Base-by-base conservation (phyloP, 2,797 vertebrate species). In the Lepilemur ruficaudatus region DNA sequence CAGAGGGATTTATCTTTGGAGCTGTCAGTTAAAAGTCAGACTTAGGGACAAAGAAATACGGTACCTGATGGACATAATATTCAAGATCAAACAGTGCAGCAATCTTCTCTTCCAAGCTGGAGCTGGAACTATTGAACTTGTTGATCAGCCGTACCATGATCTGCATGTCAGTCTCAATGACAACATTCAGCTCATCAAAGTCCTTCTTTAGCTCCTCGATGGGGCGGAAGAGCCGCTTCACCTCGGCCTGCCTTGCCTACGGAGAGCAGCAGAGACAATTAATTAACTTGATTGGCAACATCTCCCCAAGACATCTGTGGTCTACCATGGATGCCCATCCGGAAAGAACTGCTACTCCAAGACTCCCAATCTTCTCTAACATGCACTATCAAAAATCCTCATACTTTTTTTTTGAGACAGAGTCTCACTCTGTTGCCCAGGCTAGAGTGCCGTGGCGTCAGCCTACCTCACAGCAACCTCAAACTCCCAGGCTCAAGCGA, bases 21-120 rank as follows among this genome's bases (percentile, higher is more conserved):
- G 20, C 35, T 80, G 25, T 75, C n/a, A 84, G 72, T 90, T 93
- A 84, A 89, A 97, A 91, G 41, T 94, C 65, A 95, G 46, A 83
- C 50, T 95, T 75, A 73, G 1, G 17, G 78, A 69, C 63, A 94
- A 76, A 57, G n/a, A 93, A 91, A 86, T 82, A 91, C 15, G 84
- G 67, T 98, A 99, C 99, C 99, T 99, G 99, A 97, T 99, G 99
- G 89, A 99, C 99, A 90, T 99, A 99, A 96, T 99, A 99, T 95
- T 99, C 99, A 2, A 99, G 99, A 97, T 99, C 99, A 80, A 98
- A 98, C 96, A 99, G 99, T 2, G 99, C 98, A 0, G 97, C 98
- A 69, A 99, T 98, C 97, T 98, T 99, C 93, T 99, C 99, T 86
- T 99, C 99, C 80, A 99, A 97, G 0, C 99, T 99, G 7, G 98